Conservation (phyloP, 2,888 invertebrate genomes). For the Phanerotoma sp. region DNA sequence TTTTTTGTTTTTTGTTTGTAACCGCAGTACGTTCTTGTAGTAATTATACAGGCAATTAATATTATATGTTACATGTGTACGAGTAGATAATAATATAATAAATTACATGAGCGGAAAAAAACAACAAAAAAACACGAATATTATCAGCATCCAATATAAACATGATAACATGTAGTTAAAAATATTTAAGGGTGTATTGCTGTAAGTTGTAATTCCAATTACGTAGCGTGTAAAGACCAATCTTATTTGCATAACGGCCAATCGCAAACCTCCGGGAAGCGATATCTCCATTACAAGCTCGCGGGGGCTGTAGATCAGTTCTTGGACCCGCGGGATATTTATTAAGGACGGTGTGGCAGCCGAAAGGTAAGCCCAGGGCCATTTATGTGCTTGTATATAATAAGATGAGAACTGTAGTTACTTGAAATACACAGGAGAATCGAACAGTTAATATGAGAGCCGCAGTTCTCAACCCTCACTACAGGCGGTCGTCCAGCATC, state of each 20-base stretch:
- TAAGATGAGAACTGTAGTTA: neutral
- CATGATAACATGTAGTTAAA: no score
- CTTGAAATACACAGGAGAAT: neutral
- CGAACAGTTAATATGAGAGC: constrained; percentile 12
- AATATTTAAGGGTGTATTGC: neutral
- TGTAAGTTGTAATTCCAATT: constrained; percentile 43
- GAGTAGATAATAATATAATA: no score
- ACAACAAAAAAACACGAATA: no score
- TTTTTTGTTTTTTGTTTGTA: no score
- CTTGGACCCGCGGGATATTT: constrained; percentile 43
- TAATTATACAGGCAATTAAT: no score
- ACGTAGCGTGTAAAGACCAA: constrained; percentile 44
- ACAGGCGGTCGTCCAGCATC: constrained; percentile 39
- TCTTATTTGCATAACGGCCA: constrained; percentile 54
- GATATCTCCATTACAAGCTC: constrained; percentile 52
- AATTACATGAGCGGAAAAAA: no score
- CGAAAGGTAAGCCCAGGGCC: constrained; percentile 18
- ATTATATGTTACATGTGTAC: no score
- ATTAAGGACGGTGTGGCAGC: constrained; percentile 35
- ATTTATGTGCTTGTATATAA: neutral
- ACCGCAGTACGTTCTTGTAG: no score
- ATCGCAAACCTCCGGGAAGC: constrained; percentile 17
- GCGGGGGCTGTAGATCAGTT: constrained; percentile 44
- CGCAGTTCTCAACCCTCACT: constrained; percentile 20
- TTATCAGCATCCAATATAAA: no score